A percentile compares a stretch with the other conserved stretches of the same genome.
phyloP scores from a whole-genome alignment of 2,797 vertebrate species.

The Phylloscopus collybita region DNA sequence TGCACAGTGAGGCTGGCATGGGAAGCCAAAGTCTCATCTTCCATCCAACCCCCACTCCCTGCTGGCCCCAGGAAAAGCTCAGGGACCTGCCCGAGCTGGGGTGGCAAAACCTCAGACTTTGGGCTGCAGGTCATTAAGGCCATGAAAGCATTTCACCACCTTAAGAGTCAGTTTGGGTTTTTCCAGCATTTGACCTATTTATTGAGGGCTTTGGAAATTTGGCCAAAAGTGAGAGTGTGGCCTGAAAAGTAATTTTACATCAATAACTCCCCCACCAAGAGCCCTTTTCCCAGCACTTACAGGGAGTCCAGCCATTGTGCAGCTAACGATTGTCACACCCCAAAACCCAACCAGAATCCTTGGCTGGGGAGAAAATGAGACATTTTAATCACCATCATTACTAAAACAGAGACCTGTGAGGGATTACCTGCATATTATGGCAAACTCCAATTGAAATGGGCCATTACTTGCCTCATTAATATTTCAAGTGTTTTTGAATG shows the following conservation, averaged over 20 bases:
- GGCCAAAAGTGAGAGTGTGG: fast-evolving
- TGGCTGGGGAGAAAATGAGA: background rate
- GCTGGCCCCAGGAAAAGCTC: background rate
- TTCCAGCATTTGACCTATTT: background rate
- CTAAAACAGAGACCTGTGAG: background rate
- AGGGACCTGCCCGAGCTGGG: background rate
- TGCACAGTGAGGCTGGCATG: fast-evolving
- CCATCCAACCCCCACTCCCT: background rate
- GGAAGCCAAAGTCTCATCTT: background rate
- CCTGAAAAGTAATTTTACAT: background rate
- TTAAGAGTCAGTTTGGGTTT: background rate
- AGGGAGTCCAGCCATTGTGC: background rate
- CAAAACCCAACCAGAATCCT: background rate
- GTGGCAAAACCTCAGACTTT: background rate
- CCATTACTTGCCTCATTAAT: background rate
- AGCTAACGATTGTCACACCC: background rate
- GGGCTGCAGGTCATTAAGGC: background rate
- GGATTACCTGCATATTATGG: conserved; percentile 4
- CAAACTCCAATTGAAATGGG: conserved; percentile 28
- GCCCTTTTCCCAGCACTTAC: background rate
- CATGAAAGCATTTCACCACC: background rate
- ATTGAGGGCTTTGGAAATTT: background rate
- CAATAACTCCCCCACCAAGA: background rate
- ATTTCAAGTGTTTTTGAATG: background rate
- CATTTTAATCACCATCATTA: background rate